Conservation (phyloP, 2,888 invertebrate species). For the Pyrocoelia pectoralis region DNA sequence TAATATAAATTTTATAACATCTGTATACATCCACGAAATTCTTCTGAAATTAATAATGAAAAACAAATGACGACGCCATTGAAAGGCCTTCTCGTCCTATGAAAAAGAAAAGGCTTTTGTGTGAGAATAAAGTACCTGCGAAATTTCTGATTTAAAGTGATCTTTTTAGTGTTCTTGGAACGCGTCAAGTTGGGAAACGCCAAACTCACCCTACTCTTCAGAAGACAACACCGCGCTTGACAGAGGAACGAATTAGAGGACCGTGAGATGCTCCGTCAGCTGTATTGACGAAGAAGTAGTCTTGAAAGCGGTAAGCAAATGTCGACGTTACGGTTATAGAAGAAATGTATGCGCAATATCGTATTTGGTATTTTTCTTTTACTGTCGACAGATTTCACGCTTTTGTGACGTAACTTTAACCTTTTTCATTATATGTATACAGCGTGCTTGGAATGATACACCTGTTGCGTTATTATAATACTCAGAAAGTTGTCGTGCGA, state of each 20-base stretch:
- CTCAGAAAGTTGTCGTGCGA: no score
- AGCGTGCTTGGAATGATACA: no score
- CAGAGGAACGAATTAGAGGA: constrained; percentile 18
- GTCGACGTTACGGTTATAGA: background rate
- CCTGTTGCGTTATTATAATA: no score
- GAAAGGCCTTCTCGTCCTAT: background rate
- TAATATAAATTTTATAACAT: constrained; percentile 2
- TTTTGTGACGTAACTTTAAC: no score
- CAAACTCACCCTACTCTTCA: constrained; percentile 5
- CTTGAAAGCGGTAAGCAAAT: background rate
- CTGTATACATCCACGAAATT: background rate
- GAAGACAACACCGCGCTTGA: constrained; percentile 21
- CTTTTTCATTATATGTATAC: no score
- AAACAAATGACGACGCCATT: background rate
- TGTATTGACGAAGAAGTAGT: constrained; percentile 19
- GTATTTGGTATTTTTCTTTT: no score
- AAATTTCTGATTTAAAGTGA: constrained; percentile 10
- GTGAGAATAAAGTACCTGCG: constrained; percentile 5
- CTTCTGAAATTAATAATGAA: background rate
- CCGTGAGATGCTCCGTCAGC: constrained; percentile 19
- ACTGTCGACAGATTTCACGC: no score
- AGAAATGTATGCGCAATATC: no score
- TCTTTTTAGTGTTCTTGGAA: constrained; percentile 13
- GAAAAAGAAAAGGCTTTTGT: background rate
- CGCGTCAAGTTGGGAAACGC: constrained; percentile 18